Evolutionary conservation across 2,888 invertebrate genomes (phyloP), one percentile per base, ranked within the genome.

Genomic region (Ormyrus labotus): DNA sequence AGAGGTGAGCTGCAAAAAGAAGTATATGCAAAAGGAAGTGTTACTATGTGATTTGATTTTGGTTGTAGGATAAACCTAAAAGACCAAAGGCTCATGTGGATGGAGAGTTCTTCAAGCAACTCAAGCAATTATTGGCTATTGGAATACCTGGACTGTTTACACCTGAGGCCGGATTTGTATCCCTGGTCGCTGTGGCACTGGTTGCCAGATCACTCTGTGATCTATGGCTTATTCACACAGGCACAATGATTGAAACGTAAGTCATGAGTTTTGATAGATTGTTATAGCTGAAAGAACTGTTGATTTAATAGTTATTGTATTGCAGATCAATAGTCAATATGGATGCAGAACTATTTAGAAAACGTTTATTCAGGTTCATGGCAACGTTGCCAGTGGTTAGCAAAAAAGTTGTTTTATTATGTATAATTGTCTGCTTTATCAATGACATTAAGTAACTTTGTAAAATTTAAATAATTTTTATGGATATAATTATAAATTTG

Each of bases 161-260:
- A 10, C 92, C 94, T 78, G 98, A 98, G 91, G 93, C 94, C 83
- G 95, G 94, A 6, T 94, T 95, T 82, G 92, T 97, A 87, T 82
- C 93, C 10, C 90, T 97, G 47, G 94, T 97, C 7, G 99, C 98
- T 0, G 89, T 92, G 5, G 94, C 97, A 5, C 92, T 99, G 61
- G 93, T 98, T 45, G 95, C 96, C 2, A 93, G 99, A 85, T 98
- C 99, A 0, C 93, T 98, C 84, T 98, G 98, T 88, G 99, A 99
- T 91, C 93, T 99, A 73, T 99, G 98, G 98, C 95, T 99, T 92
- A 99, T 99, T 85, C 96, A 97, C 88, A 97, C 96, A 89, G 96
- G 97, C 10, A 99, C 99, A 2, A 93, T 96, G 76, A 95, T 99
- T 85, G 99, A 99, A 93, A 97, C 96, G 96, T 95, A 90, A 92